Evolutionary conservation across 2,888 invertebrate species (phyloP), one percentile per base, ranked within the genome.

Genomic region (Tenthredo amoena): DNA sequence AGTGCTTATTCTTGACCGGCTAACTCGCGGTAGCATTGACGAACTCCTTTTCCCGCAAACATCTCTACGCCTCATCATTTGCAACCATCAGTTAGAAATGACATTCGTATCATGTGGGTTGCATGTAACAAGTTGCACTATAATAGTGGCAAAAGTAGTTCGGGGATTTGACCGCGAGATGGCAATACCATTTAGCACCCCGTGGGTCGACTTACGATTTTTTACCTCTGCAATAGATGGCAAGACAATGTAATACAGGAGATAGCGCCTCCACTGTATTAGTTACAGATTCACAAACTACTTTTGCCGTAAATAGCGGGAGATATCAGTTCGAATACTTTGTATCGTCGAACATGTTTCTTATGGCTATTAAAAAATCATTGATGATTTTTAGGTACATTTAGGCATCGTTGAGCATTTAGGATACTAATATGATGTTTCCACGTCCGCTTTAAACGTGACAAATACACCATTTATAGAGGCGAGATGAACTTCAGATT

Each of bases 231-330:
- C 58, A 21, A 58, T 21, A 18, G 58, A 21, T 58, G 62, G 50
- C 50, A 5, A 50, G 7, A 50, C 18, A 50, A 62, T 7, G n/a
- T 12, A 10, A 10, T 21, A 21, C 62, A 10, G 62, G 62, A 62
- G 21, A n/a, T 62, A 26, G 62, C 62, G 21, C 21, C 9, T 21
- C 2, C 21, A 2, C n/a, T 9, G 5, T 26, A 0, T 26, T 62
- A 62, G 1, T 1, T n/a, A 62, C n/a, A 9, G 10, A 2, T 26
- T 10, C 7, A 26, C 0, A 10, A 62, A 62, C 21, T 62, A 62
- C 26, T 62, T 62, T 26, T 62, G 62, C 62, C 62, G 62, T 12
- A 62, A 62, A 26, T n/a, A 62, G 62, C 62, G 62, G 62, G 62
- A 18, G 9, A 9, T 7, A 62, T 21, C 26, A 26, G 21, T 62